phyloP scores from a whole-genome alignment of 64 coral and sea anemone genomes.

The Montipora capricornis region DNA sequence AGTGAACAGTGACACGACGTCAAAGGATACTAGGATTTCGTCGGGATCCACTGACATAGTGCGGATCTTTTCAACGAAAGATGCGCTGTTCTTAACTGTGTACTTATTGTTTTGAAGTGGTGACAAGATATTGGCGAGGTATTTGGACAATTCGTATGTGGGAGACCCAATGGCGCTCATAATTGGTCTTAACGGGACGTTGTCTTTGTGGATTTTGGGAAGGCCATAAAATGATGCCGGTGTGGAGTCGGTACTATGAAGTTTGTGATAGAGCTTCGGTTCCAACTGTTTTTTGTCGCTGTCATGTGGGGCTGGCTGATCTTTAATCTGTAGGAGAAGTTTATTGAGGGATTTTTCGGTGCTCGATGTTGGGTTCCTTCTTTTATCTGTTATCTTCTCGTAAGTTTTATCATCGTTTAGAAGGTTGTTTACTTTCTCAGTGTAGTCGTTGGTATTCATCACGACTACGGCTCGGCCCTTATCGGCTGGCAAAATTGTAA shows the following conservation, averaged over 20 bases:
- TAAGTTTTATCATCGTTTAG: no score
- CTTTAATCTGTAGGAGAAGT: slow-evolving; percentile 53
- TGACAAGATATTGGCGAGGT: slow-evolving; percentile 48
- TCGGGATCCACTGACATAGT: slow-evolving; percentile 14
- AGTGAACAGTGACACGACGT: neutral
- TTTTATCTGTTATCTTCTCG: no score
- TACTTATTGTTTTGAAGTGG: slow-evolving; percentile 61
- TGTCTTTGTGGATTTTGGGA: slow-evolving; percentile 23
- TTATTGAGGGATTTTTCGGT: slow-evolving; percentile 55
- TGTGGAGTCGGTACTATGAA: slow-evolving; percentile 15
- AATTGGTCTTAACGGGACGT: slow-evolving; percentile 20
- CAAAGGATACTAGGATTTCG: neutral
- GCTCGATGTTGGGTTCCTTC: neutral
- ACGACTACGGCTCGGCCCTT: no score
- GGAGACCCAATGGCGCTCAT: slow-evolving; percentile 45
- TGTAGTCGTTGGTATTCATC: no score
- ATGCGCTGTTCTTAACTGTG: slow-evolving; percentile 55
- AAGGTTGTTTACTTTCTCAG: no score
- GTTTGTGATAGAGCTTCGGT: slow-evolving; percentile 1
- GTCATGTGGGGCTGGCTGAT: slow-evolving; percentile 41
- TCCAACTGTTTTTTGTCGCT: slow-evolving; percentile 17
- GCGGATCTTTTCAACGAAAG: slow-evolving; percentile 52
- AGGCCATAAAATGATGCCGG: slow-evolving; percentile 28
- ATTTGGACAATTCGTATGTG: slow-evolving; percentile 55
- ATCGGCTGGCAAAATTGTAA: no score